Evolutionary conservation across 2,113 vertebrate genomes (phyloP).

Genomic region (Ahaetulla prasina): DNA sequence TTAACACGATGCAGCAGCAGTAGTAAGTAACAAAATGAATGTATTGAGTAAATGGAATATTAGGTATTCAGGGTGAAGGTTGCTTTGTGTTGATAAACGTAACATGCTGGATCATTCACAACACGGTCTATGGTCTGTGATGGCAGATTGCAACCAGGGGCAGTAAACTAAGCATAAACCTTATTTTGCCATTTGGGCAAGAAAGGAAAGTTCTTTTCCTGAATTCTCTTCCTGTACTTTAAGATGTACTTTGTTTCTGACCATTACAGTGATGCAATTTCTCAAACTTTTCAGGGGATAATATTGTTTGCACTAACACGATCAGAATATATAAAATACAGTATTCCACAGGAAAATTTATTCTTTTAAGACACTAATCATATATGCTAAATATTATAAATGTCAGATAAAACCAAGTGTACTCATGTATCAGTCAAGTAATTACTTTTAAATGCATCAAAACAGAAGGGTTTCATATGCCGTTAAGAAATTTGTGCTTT

Average conservation of each 20-base stretch:
- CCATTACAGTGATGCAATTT: background rate
- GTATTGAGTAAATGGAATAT: background rate
- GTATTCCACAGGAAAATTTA: background rate
- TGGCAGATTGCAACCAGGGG: background rate
- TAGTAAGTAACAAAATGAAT: background rate
- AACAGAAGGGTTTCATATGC: slow-evolving; percentile 51
- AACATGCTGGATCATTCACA: background rate
- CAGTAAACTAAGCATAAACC: background rate
- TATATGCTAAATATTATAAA: background rate
- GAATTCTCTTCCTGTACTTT: background rate
- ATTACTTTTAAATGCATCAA: slow-evolving; percentile 45
- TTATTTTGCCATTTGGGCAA: too few relatives aligned
- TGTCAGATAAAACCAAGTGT: background rate
- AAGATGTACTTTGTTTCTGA: background rate
- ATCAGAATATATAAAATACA: background rate
- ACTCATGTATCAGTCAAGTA: slow-evolving; percentile 35
- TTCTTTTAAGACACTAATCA: background rate
- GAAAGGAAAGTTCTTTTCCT: background rate
- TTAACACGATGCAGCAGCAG: background rate
- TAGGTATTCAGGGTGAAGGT: background rate
- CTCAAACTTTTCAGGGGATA: background rate
- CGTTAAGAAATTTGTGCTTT: slow-evolving; percentile 31
- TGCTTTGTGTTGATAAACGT: too few relatives aligned
- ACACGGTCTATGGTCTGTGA: background rate
- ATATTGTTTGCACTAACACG: background rate